phyloP scores from a whole-genome alignment of 1,140 invertebrate species.

The Brachionus rotundiformis region DNA sequence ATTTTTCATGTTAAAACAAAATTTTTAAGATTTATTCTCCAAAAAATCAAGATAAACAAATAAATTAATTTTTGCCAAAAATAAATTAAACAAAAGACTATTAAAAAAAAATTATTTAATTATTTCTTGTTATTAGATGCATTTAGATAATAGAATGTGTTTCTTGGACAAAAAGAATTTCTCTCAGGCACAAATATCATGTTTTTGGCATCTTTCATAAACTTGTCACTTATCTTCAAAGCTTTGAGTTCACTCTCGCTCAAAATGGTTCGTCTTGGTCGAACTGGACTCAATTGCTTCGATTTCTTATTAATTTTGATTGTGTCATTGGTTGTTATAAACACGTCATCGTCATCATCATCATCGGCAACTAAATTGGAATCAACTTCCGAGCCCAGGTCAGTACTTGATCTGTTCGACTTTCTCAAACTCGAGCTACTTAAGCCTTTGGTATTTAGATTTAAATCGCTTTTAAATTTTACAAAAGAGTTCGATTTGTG shows the following conservation, averaged over 20 bases:
- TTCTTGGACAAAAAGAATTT: conserved; percentile 14
- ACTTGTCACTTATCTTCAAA: background rate
- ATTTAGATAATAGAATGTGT: conserved; percentile 34
- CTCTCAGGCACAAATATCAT: background rate
- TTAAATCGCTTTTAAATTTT: conserved; percentile 3
- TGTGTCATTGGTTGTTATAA: background rate
- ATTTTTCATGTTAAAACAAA: too few species aligned
- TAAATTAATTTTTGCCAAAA: too few species aligned
- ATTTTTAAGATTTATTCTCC: too few species aligned
- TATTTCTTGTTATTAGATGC: conserved; percentile 24
- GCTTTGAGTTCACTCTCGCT: conserved; percentile 23
- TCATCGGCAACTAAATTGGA: background rate
- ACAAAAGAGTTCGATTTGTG: too few species aligned
- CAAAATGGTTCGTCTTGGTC: background rate
- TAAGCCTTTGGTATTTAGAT: background rate
- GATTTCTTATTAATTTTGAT: background rate
- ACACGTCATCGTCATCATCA: conserved; percentile 24
- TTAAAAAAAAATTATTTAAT: background rate
- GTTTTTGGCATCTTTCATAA: conserved; percentile 32
- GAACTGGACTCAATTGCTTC: conserved; percentile 9
- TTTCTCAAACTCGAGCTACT: background rate
- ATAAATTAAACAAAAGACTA: background rate
- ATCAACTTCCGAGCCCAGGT: background rate
- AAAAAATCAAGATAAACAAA: too few species aligned
- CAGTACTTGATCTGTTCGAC: background rate